phyloP scores from a whole-genome alignment of 1,140 invertebrate genomes.

The Meloidogyne hapla region DNA sequence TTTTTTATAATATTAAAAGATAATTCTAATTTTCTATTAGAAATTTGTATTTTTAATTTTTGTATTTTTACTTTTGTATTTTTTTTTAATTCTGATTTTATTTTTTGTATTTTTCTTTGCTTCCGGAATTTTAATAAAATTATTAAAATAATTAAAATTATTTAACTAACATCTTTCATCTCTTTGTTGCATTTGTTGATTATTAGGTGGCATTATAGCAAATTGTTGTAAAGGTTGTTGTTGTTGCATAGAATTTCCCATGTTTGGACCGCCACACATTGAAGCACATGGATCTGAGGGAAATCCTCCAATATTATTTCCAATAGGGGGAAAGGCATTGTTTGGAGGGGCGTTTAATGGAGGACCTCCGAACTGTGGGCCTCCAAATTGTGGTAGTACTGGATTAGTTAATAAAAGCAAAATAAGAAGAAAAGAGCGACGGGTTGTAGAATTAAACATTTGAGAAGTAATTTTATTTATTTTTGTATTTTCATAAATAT shows the following conservation, averaged over 20 bases:
- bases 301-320: background rate
- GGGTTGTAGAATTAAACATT: background rate
- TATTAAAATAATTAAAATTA: background rate
- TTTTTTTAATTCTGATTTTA: too few species aligned
- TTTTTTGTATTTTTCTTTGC: too few species aligned
- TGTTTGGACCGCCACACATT: background rate
- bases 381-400: background rate
- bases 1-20: background rate
- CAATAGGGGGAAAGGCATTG: background rate
- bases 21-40: too few species aligned
- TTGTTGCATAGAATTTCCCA: background rate
- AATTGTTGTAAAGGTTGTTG: conserved; percentile 27
- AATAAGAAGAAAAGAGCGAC: background rate
- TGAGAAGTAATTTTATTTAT: background rate
- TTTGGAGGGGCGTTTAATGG: background rate
- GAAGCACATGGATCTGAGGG: background rate
- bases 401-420: background rate
- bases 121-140: too few species aligned
- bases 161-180: conserved; percentile 23
- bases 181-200: background rate
- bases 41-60: too few species aligned
- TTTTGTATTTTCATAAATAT: background rate
- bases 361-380: background rate
- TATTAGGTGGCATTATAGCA: conserved; percentile 13
- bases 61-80: too few species aligned